These are phyloP conservation scores for Neodiprion virginianus DNA, from an alignment of 1,140 invertebrate genomes.

Conservation along the genomic window DNA sequence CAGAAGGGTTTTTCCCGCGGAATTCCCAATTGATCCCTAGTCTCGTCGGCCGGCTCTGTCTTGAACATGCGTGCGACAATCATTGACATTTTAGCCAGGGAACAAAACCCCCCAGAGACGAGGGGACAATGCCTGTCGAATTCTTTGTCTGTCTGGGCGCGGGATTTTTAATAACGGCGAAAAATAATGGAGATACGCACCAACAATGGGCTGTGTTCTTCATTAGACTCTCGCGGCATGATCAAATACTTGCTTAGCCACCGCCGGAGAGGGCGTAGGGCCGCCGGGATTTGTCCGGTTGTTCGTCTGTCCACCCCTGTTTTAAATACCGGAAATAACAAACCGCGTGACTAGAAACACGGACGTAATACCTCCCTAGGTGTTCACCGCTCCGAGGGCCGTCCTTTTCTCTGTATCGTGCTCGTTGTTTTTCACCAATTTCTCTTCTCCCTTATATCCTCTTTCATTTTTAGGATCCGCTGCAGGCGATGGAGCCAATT, in stretches of 20 bases:
- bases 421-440: neutral
- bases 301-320: neutral
- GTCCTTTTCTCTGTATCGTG: neutral
- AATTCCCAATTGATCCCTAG: constrained; percentile 3
- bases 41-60: neutral
- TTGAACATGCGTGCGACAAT: constrained; percentile 39
- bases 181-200: constrained; percentile 50
- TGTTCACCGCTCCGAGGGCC: neutral
- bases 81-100: constrained; percentile 48
- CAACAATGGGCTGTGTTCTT: constrained; percentile 38
- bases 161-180: constrained; percentile 53
- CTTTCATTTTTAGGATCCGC: constrained; percentile 2
- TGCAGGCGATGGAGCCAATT: constrained; percentile 4
- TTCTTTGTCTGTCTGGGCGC: constrained; percentile 43
- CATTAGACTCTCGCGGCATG: constrained; percentile 44
- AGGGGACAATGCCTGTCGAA: constrained; percentile 49
- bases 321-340: constrained; percentile 5
- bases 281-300: neutral
- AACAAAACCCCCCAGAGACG: constrained; percentile 44
- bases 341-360: neutral
- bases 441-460: neutral
- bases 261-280: constrained; percentile 19
- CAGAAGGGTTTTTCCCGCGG: neutral
- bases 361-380: neutral
- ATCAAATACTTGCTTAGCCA: constrained; percentile 44